These are phyloP conservation scores for Heliconius nattereri DNA, from an alignment of 1,140 invertebrate genomes.

Conservation along the genomic window DNA sequence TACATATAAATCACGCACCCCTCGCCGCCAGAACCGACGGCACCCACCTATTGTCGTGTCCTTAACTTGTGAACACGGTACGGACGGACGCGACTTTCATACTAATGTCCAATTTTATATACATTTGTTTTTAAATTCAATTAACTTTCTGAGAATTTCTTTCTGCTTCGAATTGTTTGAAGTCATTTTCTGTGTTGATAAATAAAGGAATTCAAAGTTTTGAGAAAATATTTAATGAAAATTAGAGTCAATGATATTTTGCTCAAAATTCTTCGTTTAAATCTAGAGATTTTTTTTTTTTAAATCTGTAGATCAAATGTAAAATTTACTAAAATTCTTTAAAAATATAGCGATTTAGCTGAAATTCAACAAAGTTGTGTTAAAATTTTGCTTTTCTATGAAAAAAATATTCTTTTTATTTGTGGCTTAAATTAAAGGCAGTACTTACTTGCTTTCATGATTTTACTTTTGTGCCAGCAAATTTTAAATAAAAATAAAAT, in stretches of 20 bases:
- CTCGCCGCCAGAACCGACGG: constrained; percentile 59
- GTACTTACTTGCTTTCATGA: too few species aligned
- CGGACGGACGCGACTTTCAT: constrained; percentile 27
- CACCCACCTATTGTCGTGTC: constrained; percentile 52
- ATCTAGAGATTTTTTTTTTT: not conserved
- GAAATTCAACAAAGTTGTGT: not conserved
- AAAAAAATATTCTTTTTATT: not conserved
- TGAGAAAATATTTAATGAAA: not conserved
- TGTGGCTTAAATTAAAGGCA: not conserved
- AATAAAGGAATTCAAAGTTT: not conserved
- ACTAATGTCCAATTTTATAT: not conserved
- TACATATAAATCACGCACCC: constrained; percentile 70
- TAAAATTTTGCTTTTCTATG: not conserved
- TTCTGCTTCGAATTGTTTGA: not conserved
- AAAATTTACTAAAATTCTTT: too few species aligned
- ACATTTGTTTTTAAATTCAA: not conserved
- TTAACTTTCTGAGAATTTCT: not conserved
- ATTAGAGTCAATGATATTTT: not conserved
- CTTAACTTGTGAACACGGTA: constrained; percentile 35
- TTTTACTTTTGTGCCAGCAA: not conserved
- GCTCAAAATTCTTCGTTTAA: not conserved
- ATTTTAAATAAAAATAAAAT: not conserved
- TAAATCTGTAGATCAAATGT: not conserved
- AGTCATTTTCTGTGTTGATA: not conserved
- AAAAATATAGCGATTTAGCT: not conserved